Percentiles rank a stretch among this genome's conserved stretches.
These are phyloP conservation scores for Papilio dardanus DNA, from an alignment of 1,140 invertebrate genomes.

Conservation along the genomic window DNA sequence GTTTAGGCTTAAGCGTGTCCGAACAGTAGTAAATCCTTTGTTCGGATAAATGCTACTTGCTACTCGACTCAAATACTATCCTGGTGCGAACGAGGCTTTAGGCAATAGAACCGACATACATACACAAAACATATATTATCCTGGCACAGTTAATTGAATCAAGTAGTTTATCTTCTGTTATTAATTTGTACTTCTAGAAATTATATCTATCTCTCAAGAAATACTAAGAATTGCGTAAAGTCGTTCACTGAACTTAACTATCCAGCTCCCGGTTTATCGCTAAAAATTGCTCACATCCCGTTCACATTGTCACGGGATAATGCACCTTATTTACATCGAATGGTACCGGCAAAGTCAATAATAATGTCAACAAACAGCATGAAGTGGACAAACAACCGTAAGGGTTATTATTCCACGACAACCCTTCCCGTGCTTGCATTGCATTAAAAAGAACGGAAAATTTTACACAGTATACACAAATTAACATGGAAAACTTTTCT, in stretches of 20 bases:
- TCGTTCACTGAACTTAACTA: constrained; percentile 5
- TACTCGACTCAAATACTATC: too few relatives aligned
- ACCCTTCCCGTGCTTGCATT: constrained; percentile 14
- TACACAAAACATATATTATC: too few relatives aligned
- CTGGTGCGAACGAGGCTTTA: too few relatives aligned
- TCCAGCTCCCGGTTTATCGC: background rate
- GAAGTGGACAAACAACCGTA: constrained; percentile 10
- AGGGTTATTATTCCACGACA: constrained; percentile 13
- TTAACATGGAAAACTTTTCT: background rate
- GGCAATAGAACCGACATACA: too few relatives aligned
- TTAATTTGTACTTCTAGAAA: background rate
- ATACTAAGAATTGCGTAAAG: constrained; percentile 17
- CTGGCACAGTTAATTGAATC: too few relatives aligned
- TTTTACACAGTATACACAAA: background rate
- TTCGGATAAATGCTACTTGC: too few relatives aligned
- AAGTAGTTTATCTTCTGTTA: too few relatives aligned
- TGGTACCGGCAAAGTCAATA: constrained; percentile 2
- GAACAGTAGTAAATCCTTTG: too few relatives aligned
- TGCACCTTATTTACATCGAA: constrained; percentile 4
- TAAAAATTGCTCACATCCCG: constrained; percentile 14
- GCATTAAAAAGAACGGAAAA: constrained; percentile 16
- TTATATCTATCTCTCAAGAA: background rate
- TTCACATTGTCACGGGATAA: background rate
- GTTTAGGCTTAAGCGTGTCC: too few relatives aligned
- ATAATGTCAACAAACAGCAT: constrained; percentile 9